phyloP scores from a whole-genome alignment of 2,888 invertebrate species.

The Ectemnius lituratus region DNA sequence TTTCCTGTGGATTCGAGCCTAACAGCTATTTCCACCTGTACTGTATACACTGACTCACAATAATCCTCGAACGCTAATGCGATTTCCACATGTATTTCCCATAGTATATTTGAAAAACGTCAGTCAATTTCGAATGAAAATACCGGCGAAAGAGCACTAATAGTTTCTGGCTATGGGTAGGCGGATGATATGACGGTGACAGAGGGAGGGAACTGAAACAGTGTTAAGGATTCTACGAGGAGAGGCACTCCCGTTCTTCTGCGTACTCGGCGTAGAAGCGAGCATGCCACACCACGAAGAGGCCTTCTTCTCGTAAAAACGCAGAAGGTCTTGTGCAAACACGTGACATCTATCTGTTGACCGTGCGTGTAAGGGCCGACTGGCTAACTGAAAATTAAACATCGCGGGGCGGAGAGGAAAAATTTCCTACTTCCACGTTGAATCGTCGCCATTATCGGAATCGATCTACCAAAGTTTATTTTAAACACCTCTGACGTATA shows the following conservation, averaged over 20 bases:
- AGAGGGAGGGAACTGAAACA: neutral
- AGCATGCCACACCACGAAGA: conserved; percentile 39
- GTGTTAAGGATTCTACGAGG: conserved; percentile 17
- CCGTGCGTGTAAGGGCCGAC: conserved; percentile 54
- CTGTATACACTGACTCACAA: too few relatives aligned
- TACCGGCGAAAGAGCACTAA: neutral
- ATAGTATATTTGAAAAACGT: too few relatives aligned
- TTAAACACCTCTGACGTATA: too few relatives aligned
- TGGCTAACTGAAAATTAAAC: conserved; percentile 64
- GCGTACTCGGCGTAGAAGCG: conserved; percentile 23
- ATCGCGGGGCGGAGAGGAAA: conserved; percentile 30
- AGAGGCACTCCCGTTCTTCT: conserved; percentile 29
- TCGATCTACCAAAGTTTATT: neutral
- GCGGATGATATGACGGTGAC: neutral
- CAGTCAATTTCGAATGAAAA: neutral
- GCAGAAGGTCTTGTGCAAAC: conserved; percentile 66
- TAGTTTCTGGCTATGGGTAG: neutral
- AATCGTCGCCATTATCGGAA: conserved; percentile 38
- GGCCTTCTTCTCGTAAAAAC: conserved; percentile 58
- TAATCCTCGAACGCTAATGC: too few relatives aligned
- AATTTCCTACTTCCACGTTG: conserved; percentile 24
- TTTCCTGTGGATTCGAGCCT: too few relatives aligned
- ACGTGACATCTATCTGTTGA: conserved; percentile 67
- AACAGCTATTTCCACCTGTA: too few relatives aligned
- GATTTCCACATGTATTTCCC: too few relatives aligned